Evolutionary conservation across 2,113 vertebrate species (phyloP).

Genomic region (Pantherophis guttatus): DNA sequence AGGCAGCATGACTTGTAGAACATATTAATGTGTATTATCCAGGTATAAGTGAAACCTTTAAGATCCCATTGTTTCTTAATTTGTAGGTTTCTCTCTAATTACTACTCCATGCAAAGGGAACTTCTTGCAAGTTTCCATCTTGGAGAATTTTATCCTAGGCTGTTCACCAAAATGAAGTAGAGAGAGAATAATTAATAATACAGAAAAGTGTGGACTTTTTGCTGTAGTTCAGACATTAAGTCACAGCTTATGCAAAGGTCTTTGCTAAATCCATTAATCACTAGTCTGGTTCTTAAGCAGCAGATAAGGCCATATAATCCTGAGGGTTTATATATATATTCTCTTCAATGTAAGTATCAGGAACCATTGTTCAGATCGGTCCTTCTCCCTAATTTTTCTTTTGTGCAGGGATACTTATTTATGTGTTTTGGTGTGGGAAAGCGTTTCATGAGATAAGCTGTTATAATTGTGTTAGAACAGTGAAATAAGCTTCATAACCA

Average conservation of each 20-base stretch:
- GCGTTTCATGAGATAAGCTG: background rate
- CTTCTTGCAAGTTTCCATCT: background rate
- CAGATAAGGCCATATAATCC: background rate
- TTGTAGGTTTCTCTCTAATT: background rate
- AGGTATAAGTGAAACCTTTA: background rate
- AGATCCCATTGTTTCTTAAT: background rate
- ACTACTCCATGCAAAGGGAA: background rate
- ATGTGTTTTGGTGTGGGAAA: background rate
- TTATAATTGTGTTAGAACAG: background rate
- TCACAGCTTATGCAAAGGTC: background rate
- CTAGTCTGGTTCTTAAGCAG: background rate
- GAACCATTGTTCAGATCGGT: background rate
- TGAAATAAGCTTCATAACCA: background rate
- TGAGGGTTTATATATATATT: background rate
- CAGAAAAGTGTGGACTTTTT: background rate
- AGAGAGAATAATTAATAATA: background rate
- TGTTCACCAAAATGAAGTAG: background rate
- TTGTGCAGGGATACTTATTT: background rate
- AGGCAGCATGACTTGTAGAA: background rate
- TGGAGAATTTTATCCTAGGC: background rate
- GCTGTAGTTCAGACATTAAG: background rate
- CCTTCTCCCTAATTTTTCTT: background rate
- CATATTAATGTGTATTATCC: background rate
- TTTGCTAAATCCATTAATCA: conserved; percentile 9
- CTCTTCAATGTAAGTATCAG: background rate